Conservation (phyloP, 2,888 invertebrate genomes). For the Eurois occulta region DNA sequence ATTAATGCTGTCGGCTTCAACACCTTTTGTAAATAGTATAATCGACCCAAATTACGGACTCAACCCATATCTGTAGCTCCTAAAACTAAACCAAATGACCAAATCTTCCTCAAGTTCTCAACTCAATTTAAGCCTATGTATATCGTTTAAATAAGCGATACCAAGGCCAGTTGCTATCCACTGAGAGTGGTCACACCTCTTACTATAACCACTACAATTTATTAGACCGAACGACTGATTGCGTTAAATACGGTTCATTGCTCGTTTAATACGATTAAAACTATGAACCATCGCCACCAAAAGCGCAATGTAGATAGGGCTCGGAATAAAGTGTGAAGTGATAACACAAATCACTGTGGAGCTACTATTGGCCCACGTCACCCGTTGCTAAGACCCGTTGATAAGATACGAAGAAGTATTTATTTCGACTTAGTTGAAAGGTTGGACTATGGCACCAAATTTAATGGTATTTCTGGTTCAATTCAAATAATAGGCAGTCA, state of each 20-base stretch:
- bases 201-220: constrained; percentile 62
- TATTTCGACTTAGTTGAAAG: constrained; percentile 70
- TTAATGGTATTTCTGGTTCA: constrained; percentile 45
- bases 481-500: constrained; percentile 30
- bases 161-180: constrained; percentile 80
- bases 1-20: neutral
- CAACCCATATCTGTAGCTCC: constrained; percentile 38
- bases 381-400: constrained; percentile 75
- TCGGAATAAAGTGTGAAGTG: constrained; percentile 61
- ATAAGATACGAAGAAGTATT: constrained; percentile 78
- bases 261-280: constrained; percentile 43
- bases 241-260: constrained; percentile 57
- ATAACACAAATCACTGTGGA: constrained; percentile 75
- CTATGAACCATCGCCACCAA: constrained; percentile 34
- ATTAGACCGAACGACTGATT: constrained; percentile 54
- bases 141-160: constrained; percentile 77
- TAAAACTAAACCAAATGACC: constrained; percentile 64
- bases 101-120: constrained; percentile 72
- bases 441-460: constrained; percentile 56
- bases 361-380: constrained; percentile 74
- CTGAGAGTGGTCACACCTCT: constrained; percentile 70
- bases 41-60: constrained; percentile 35
- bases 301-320: constrained; percentile 69
- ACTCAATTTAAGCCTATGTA: constrained; percentile 76
- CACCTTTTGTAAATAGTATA: neutral